These are phyloP conservation scores for Leptodactylus fuscus DNA, from an alignment of 2,113 vertebrate species.

Conservation along the genomic window DNA sequence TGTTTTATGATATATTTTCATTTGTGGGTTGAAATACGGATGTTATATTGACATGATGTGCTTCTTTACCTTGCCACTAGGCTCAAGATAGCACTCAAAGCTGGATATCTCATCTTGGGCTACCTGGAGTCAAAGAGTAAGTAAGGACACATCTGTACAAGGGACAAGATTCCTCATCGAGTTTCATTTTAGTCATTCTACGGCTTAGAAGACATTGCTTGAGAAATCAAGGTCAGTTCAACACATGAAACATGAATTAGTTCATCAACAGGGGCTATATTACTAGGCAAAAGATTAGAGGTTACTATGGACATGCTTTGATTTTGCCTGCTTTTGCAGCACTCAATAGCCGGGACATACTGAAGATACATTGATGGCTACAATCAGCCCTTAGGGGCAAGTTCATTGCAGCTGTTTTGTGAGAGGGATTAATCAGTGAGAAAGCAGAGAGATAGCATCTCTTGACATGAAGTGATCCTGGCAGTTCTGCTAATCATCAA, in stretches of 20 bases:
- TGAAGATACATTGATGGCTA: constrained; percentile 54
- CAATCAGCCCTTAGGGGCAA: constrained; percentile 59
- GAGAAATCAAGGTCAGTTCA: not conserved
- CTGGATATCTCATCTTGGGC: too few relatives aligned
- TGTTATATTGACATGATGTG: too few relatives aligned
- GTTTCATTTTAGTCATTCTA: not conserved
- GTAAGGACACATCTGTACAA: not conserved
- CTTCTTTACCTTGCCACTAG: too few relatives aligned
- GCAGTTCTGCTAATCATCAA: constrained; percentile 61
- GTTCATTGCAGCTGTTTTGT: constrained; percentile 59
- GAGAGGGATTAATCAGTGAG: constrained; percentile 59
- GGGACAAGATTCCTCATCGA: not conserved
- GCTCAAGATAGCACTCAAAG: too few relatives aligned
- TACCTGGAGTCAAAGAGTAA: too few relatives aligned
- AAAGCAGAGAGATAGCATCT: constrained; percentile 59
- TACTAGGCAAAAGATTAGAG: not conserved
- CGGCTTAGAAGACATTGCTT: not conserved
- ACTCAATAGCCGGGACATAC: constrained; percentile 66
- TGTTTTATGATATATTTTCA: too few relatives aligned
- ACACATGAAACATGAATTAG: not conserved
- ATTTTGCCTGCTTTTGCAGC: constrained; percentile 69
- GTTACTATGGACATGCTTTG: constrained; percentile 62
- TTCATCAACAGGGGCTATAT: not conserved
- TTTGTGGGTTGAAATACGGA: too few relatives aligned
- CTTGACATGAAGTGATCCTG: constrained; percentile 61